Conservation (phyloP, 1,140 invertebrate species). For the Rhyzopertha dominica region DNA sequence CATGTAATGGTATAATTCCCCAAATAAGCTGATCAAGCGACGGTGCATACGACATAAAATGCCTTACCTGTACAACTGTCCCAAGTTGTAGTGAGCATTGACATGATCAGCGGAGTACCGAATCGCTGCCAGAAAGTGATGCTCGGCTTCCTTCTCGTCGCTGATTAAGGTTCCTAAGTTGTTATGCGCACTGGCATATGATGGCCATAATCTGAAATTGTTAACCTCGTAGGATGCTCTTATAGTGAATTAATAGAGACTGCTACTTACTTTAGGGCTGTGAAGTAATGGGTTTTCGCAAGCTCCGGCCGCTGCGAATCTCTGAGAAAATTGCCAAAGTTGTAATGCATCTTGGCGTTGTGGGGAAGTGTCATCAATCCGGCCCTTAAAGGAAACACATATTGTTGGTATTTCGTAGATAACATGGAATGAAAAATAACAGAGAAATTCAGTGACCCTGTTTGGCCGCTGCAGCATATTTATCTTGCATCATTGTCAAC, state of each 20-base stretch:
- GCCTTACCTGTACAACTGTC: constrained; percentile 72
- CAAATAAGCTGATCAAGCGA: no score
- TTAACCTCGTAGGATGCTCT: no score
- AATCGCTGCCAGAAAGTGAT: constrained; percentile 73
- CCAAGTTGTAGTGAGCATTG: constrained; percentile 82
- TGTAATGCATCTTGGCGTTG: constrained; percentile 90
- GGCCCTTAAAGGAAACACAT: constrained; percentile 57
- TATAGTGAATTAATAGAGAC: no score
- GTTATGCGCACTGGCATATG: constrained; percentile 82
- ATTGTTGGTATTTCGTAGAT: no score
- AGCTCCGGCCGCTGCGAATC: constrained; percentile 64
- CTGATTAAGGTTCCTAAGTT: constrained; percentile 77
- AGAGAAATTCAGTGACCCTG: no score
- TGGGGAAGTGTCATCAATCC: constrained; percentile 72
- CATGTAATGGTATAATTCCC: no score
- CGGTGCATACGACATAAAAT: no score
- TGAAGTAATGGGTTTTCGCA: constrained; percentile 74
- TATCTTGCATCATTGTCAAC: no score
- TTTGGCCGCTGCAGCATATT: no score
- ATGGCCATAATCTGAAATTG: constrained; percentile 76
- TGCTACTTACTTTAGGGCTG: constrained; percentile 70
- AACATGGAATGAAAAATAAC: no score
- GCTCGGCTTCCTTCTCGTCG: constrained; percentile 62
- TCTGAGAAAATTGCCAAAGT: constrained; percentile 81
- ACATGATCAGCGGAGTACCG: constrained; percentile 69